phyloP scores from a whole-genome alignment of 1,140 invertebrate species.

The Lepidurus apus region DNA sequence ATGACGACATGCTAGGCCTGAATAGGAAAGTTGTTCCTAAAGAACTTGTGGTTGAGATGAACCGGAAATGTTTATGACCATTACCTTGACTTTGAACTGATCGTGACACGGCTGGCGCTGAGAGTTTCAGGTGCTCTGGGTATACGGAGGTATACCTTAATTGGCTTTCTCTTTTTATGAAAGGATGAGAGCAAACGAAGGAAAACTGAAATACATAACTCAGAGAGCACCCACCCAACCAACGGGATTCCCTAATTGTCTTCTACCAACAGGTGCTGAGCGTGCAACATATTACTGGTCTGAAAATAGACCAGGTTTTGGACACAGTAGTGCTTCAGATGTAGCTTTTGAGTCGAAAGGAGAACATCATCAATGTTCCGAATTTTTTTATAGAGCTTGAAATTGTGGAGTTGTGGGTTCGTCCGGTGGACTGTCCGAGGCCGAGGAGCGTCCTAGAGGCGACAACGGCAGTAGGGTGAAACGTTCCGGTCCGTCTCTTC shows the following conservation, averaged over 20 bases:
- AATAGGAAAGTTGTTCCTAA: neutral
- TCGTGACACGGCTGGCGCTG: neutral
- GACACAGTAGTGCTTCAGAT: no score
- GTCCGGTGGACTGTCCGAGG: neutral
- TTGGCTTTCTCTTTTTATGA: neutral
- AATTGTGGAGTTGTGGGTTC: neutral
- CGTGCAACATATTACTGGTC: neutral
- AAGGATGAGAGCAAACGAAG: neutral
- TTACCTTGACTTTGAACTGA: conserved; percentile 3
- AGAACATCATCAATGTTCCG: neutral
- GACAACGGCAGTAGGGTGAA: conserved; percentile 13
- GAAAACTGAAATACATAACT: neutral
- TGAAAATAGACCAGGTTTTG: neutral
- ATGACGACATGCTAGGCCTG: neutral
- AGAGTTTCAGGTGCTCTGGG: neutral
- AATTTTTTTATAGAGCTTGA: neutral
- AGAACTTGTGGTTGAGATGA: neutral
- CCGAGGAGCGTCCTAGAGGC: conserved; percentile 1
- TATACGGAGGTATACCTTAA: neutral
- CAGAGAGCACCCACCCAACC: neutral
- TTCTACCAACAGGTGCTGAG: neutral
- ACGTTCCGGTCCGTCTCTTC: conserved; percentile 2
- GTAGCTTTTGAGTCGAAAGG: no score
- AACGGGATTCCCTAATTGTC: neutral
- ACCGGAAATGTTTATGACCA: neutral